Percentiles rank a stretch among this genome's conserved stretches.
These are phyloP conservation scores for Zosterops japonicus DNA, from an alignment of 2,113 vertebrate species.

Conservation along the genomic window DNA sequence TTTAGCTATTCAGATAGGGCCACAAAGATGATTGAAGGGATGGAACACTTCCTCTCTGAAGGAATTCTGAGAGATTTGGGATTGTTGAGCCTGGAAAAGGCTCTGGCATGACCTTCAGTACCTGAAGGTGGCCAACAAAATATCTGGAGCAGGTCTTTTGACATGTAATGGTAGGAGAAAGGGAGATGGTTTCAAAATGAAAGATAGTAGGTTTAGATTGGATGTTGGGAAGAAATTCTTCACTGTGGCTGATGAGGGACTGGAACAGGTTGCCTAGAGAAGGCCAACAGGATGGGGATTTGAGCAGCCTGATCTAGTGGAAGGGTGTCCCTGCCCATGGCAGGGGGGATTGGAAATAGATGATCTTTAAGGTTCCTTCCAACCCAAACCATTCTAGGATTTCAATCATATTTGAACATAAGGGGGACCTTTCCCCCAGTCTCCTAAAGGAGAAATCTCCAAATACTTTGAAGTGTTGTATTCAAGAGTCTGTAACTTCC, in stretches of 20 bases:
- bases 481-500: neutral
- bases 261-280: neutral
- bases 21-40: neutral
- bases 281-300: neutral
- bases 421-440: neutral
- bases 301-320: neutral
- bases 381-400: neutral
- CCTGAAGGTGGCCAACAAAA: neutral
- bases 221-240: neutral
- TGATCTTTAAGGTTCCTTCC: neutral
- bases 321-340: neutral
- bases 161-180: neutral
- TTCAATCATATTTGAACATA: neutral
- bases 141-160: neutral
- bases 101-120: neutral
- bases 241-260: neutral
- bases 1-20: neutral
- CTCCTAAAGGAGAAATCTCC: neutral
- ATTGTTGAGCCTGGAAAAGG: neutral
- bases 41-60: neutral
- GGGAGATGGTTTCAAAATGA: neutral
- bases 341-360: neutral
- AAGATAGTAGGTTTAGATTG: neutral
- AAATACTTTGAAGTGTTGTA: accelerated
- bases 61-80: neutral